Percentiles rank a stretch among this genome's conserved stretches.
Evolutionary conservation across 2,113 vertebrate genomes (phyloP).

Genomic region (Sialia sialis): DNA sequence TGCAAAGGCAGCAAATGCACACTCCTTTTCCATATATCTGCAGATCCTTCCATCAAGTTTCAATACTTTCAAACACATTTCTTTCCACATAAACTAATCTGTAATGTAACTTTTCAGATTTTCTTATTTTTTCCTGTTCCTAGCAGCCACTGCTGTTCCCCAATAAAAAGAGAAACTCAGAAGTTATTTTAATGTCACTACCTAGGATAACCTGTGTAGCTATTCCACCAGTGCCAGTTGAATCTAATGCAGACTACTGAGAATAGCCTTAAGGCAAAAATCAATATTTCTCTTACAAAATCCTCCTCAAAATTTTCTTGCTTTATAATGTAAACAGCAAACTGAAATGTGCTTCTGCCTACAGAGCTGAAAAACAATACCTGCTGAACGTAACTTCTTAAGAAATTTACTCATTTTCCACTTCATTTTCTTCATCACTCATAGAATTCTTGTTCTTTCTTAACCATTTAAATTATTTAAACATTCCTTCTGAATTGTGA

Average conservation of each 20-base stretch:
- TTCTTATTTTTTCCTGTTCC: background rate
- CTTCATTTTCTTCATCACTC: background rate
- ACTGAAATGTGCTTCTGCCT: background rate
- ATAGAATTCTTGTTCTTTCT: background rate
- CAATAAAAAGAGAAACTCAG: background rate
- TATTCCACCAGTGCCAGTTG: background rate
- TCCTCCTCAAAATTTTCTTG: background rate
- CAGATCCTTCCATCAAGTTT: background rate
- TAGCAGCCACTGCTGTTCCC: background rate
- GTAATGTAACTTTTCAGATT: background rate
- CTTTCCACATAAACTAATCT: background rate
- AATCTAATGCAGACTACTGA: background rate
- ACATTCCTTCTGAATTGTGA: background rate
- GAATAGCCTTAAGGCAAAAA: background rate
- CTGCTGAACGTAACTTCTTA: background rate
- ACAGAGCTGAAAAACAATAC: background rate
- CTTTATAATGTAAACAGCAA: background rate
- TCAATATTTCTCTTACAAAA: background rate
- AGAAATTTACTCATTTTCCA: background rate
- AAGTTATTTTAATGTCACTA: background rate
- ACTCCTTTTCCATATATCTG: background rate
- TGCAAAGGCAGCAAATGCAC: background rate
- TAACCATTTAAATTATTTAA: background rate
- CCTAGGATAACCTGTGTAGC: background rate
- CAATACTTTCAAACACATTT: background rate